Base-by-base conservation (phyloP, 2,888 invertebrate species). In the Chalcosyrphus nemorum region DNA sequence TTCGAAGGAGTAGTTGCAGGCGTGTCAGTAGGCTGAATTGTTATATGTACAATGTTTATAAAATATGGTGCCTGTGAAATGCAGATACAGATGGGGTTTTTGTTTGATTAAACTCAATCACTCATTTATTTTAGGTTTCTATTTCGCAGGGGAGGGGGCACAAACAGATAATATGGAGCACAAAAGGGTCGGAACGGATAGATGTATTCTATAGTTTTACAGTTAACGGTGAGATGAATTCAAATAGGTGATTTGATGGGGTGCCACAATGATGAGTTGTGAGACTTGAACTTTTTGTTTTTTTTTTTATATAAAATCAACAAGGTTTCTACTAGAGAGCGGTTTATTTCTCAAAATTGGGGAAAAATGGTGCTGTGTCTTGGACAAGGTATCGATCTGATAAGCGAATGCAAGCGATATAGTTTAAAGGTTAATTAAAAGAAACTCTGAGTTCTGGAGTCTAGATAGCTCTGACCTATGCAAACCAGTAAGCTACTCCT, bases 41-140 rank as follows among this genome's bases (percentile, higher is more conserved):
- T 90, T 81, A 90, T 89, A 88, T 91, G 90, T 88, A 90, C 91
- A 89, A 90, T 87, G 88, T 89, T 90, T 88, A 90, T 90, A 86
- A 61, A 84, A 57, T 65, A 74, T 65, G 88, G 89, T 74, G 89
- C 90, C 90, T 90, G 91, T 87, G 88, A 89, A 87, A 77, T 87
- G 81, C 81, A 86, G 77, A 86, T 86, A 84, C 77, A 81, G 52
- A 86, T 72, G 82, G 50, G 65, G 65, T 74, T 84, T 77, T 70
- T 13, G 56, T 84, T n/a, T 24, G 3, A 24, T 24, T 80, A 80
- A 65, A 63, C 17, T 6, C 9, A 9, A 11, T 76, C 61, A 81
- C 68, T 81, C 76, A 76, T 59, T 75, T 66, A 32, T 59, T 43
- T 43, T 35, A 15, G 9, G 54, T 41, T 21, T 38, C 29, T 45